Evolutionary conservation across 2,888 invertebrate genomes (phyloP).

Genomic region (Nemurella pictetii): DNA sequence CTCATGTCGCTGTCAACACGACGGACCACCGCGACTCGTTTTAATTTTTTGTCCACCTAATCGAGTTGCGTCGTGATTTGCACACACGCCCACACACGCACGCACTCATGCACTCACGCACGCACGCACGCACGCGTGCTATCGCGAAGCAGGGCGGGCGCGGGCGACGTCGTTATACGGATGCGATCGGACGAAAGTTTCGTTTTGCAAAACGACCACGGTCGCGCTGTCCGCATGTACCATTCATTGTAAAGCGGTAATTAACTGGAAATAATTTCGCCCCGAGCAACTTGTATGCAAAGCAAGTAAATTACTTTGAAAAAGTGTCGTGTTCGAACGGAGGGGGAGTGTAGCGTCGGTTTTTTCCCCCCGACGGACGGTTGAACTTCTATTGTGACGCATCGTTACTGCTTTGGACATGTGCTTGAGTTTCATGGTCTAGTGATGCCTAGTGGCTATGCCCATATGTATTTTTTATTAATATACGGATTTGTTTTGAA

Average conservation of each 20-base stretch:
- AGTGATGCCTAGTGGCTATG: too few relatives aligned
- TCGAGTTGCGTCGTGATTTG: not conserved
- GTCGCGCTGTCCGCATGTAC: not conserved
- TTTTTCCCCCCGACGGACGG: too few relatives aligned
- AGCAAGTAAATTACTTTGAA: not conserved
- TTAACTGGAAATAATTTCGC: not conserved
- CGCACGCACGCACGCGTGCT: not conserved
- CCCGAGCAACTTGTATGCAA: not conserved
- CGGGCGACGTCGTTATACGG: not conserved
- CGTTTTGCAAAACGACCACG: not conserved
- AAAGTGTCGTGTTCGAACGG: not conserved
- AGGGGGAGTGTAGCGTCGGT: not conserved
- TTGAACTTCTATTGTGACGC: too few relatives aligned
- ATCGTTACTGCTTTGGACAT: too few relatives aligned
- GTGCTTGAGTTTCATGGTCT: too few relatives aligned
- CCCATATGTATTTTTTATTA: too few relatives aligned
- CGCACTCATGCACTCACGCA: too few relatives aligned
- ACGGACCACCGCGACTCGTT: not conserved
- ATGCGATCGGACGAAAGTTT: not conserved
- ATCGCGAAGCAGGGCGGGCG: too few relatives aligned
- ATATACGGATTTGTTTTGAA: too few relatives aligned
- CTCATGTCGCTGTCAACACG: not conserved
- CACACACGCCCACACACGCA: not conserved
- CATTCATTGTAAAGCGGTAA: not conserved
- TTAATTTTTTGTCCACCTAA: not conserved